Conservation (phyloP, 2,113 vertebrate species). For the Gorsachius goisagi region DNA sequence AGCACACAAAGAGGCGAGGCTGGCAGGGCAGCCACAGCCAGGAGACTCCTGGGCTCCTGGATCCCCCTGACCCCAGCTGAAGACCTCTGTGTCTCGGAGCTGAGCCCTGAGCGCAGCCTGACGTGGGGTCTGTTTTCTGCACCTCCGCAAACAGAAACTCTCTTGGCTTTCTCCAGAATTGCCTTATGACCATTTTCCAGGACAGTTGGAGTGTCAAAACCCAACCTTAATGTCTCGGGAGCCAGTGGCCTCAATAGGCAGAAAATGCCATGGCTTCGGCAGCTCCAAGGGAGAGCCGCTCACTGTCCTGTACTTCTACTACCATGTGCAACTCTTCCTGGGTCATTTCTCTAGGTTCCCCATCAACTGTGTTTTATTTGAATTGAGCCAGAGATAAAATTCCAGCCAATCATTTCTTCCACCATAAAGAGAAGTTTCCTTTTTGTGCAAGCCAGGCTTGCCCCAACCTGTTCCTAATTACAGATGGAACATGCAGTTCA, state of each 20-base stretch:
- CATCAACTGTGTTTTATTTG: not conserved
- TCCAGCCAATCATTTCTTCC: constrained; percentile 6
- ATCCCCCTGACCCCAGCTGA: not conserved
- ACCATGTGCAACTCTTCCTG: not conserved
- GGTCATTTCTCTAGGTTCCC: not conserved
- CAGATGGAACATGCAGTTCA: constrained; percentile 70
- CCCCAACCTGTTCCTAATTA: constrained; percentile 72
- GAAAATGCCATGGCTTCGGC: rapidly evolving
- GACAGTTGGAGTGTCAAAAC: not conserved
- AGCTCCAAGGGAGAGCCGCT: not conserved
- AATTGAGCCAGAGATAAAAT: not conserved
- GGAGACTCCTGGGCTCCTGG: not conserved
- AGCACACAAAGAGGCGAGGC: not conserved
- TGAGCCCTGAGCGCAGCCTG: not conserved
- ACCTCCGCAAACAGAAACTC: not conserved
- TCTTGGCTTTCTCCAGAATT: not conserved
- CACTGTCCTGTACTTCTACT: not conserved
- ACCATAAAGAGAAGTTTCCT: constrained; percentile 39
- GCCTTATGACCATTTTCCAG: not conserved
- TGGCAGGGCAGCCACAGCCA: not conserved
- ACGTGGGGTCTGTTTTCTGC: not conserved
- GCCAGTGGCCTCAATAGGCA: not conserved
- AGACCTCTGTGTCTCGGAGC: not conserved
- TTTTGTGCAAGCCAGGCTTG: constrained; percentile 55
- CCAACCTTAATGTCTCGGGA: not conserved